Conservation (phyloP, 2,797 vertebrate species). For the Potorous gilbertii region DNA sequence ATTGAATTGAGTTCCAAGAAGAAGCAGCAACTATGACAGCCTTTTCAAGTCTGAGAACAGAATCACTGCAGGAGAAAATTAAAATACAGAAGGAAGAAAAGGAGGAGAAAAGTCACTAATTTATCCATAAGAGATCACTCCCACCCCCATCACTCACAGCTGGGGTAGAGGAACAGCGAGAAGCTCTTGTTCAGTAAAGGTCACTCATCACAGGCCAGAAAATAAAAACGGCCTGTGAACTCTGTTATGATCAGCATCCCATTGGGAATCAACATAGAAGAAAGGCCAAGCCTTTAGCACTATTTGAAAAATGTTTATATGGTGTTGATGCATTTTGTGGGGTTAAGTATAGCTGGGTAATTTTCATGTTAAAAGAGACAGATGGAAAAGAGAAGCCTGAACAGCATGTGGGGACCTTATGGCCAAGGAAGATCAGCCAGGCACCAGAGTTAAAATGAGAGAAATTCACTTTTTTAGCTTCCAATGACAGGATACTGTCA, state of each 20-base stretch:
- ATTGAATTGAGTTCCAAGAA: background rate
- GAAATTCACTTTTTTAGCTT: background rate
- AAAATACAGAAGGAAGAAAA: background rate
- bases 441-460: background rate
- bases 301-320: background rate
- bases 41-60: background rate
- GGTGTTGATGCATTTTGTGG: background rate
- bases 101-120: background rate
- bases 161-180: background rate
- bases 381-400: background rate
- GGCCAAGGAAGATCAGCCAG: background rate
- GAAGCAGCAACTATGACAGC: background rate
- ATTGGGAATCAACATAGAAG: background rate
- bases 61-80: background rate
- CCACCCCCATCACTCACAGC: background rate
- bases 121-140: background rate
- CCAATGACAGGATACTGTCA: conserved; percentile 5
- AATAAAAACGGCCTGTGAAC: background rate
- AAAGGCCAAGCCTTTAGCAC: background rate
- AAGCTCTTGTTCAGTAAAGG: background rate
- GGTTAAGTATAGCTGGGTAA: background rate
- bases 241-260: too few species aligned
- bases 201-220: background rate
- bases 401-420: background rate
- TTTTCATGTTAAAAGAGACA: background rate